These are phyloP conservation scores for Meloe dianella DNA, from an alignment of 2,888 invertebrate species.

Conservation along the genomic window DNA sequence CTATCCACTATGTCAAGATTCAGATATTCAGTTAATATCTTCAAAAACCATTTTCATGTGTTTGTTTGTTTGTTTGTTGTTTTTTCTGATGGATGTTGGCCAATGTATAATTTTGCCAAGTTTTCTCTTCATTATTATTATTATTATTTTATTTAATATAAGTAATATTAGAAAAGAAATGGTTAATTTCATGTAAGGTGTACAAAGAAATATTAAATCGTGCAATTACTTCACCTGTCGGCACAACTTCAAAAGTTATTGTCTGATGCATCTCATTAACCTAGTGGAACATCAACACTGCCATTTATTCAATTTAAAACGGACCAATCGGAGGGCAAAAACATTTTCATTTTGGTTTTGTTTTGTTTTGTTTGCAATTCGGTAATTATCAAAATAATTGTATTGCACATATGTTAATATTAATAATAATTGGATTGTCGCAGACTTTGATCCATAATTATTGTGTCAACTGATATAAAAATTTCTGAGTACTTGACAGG, in stretches of 20 bases:
- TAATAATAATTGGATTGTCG: too few species aligned
- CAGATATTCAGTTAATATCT: conserved; percentile 38
- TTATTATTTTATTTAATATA: conserved; percentile 22
- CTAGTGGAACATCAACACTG: conserved; percentile 42
- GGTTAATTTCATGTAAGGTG: conserved; percentile 29
- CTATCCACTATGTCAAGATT: conserved; percentile 51
- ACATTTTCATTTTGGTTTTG: background rate
- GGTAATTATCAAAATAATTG: background rate
- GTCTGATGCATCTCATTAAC: conserved; percentile 51
- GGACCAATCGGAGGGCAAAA: background rate
- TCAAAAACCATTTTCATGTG: conserved; percentile 25
- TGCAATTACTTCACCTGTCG: conserved; percentile 49
- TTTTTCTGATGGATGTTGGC: conserved; percentile 54
- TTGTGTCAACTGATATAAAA: too few species aligned
- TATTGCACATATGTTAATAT: too few species aligned
- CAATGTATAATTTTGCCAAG: conserved; percentile 45
- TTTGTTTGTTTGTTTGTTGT: conserved; percentile 40
- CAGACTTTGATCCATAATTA: background rate
- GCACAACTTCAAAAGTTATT: conserved; percentile 47
- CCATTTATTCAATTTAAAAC: conserved; percentile 38
- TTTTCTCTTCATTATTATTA: background rate
- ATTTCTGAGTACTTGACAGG: background rate
- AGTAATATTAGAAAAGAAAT: conserved; percentile 34
- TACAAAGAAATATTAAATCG: conserved; percentile 47
- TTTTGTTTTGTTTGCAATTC: background rate